phyloP scores from a whole-genome alignment of 2,113 vertebrate species.

The Pelodiscus sinensis region DNA sequence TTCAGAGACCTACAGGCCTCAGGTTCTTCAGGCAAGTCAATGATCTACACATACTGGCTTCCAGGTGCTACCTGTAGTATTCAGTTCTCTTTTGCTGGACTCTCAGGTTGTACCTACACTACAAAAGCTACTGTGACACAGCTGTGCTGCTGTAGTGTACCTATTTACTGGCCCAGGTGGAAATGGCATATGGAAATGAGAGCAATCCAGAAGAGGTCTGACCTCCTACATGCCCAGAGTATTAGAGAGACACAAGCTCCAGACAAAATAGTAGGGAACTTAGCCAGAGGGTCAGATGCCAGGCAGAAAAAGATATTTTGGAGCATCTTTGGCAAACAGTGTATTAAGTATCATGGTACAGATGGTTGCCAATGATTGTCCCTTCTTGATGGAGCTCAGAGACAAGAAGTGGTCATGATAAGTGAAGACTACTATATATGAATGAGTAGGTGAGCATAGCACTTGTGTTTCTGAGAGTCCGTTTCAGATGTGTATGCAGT shows the following conservation, averaged over 20 bases:
- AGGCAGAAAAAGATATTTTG: not conserved
- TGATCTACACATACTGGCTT: not conserved
- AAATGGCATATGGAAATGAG: not conserved
- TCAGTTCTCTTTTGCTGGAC: not conserved
- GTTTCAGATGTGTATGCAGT: not conserved
- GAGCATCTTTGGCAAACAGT: not conserved
- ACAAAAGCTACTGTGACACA: not conserved
- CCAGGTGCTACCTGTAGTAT: not conserved
- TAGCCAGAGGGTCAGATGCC: accelerated
- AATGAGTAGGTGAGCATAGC: not conserved
- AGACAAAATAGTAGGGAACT: not conserved
- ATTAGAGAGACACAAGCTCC: not conserved
- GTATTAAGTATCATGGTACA: not conserved
- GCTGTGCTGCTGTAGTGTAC: not conserved
- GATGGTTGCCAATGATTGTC: not conserved
- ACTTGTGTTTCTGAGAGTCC: not conserved
- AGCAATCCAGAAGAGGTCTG: not conserved
- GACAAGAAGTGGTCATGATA: not conserved
- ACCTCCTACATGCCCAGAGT: not conserved
- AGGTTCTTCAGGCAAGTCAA: not conserved
- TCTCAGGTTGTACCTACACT: not conserved
- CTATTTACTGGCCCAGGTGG: not conserved
- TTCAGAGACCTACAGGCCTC: not conserved
- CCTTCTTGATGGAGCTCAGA: not conserved
- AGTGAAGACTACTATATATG: not conserved